Base-by-base conservation (phyloP, 2,888 invertebrate species). In the Harpalus rubripes region DNA sequence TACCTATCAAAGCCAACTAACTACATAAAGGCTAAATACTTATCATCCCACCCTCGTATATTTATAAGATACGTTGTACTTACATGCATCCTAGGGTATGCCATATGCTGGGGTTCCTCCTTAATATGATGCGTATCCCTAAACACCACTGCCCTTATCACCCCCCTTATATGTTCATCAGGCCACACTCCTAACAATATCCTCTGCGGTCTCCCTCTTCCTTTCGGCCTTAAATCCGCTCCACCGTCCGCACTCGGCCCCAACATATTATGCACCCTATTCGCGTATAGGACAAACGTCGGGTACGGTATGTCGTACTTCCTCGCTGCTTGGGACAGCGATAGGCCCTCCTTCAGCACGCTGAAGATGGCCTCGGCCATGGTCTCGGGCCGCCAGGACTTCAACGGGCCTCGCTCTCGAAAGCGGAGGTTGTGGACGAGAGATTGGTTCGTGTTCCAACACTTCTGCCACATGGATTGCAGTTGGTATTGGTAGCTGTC, bases 301-400 rank as follows among this genome's bases (percentile, higher is more conserved):
- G 98, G 98, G 92, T 98, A 98, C 81, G 98, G 98, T 91, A 98
- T 98, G 93, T 98, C 98, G 92, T 97, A 98, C 92, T 97, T 98
- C 88, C 98, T 94, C 18, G 98, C 98, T 0, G 98, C 98, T 90
- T 98, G 97, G 44, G 97, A 97, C 85, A 97, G 92, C 4, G 96
- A 97, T 85, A 97, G 93, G 16, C 97, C 97, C 90, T 98, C 97
- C 91, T 97, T 97, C 87, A 98, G 93, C 85, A 98, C 97, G 89
- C 97, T 96, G 92, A 97, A 97, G 88, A 98, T 98, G 87, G 98
- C 98, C 90, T 97, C 97, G 56, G 97, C 98, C 98, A 98, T 98
- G 85, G 97, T 98, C 91, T 98, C 98, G 2, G 97, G 97, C 80
- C 97, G 93, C 98, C 98, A 98, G 83, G 97, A 97, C 91, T 98